A percentile compares a stretch with the other conserved stretches of the same genome.
Conservation (phyloP, 2,888 invertebrate genomes). For the Drosophila parthenogenetica region DNA sequence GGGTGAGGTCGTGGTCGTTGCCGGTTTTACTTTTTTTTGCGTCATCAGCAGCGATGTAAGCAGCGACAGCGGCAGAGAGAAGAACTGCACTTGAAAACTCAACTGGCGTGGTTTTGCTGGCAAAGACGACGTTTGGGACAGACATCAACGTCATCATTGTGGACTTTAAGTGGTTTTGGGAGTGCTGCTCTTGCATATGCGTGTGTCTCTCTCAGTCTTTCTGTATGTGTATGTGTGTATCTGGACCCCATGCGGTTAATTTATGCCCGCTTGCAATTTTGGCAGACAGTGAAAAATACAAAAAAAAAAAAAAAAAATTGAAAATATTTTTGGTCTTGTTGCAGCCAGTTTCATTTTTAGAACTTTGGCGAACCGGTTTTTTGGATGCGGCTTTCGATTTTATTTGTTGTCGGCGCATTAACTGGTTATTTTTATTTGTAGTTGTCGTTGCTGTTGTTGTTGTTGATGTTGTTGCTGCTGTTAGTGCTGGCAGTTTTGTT, state of each 20-base stretch:
- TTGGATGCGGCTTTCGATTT: conserved; percentile 78
- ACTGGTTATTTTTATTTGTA: conserved; percentile 66
- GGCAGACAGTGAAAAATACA: conserved; percentile 76
- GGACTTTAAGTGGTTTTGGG: conserved; percentile 78
- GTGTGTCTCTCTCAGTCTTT: conserved; percentile 41
- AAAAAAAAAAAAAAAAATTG: too few species aligned
- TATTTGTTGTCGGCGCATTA: conserved; percentile 78
- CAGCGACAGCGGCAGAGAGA: conserved; percentile 6
- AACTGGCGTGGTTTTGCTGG: conserved; percentile 71
- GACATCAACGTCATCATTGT: conserved; percentile 80
- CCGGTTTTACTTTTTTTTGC: conserved; percentile 72
- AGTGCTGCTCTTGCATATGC: conserved; percentile 70
- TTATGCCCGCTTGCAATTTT: conserved; percentile 78
- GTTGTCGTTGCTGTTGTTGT: conserved; percentile 48
- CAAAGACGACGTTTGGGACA: conserved; percentile 43
- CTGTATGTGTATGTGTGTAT: conserved; percentile 49
- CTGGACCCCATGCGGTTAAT: conserved; percentile 80
- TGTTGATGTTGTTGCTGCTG: conserved; percentile 36
- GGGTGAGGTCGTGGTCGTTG: conserved; percentile 77
- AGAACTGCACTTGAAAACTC: conserved; percentile 79
- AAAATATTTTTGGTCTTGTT: conserved; percentile 22
- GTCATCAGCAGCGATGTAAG: conserved; percentile 60
- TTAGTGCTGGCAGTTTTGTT: conserved; percentile 53
- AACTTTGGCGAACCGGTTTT: conserved; percentile 78
- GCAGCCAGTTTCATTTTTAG: conserved; percentile 80